These are phyloP conservation scores for Galerucella nymphaeae DNA, from an alignment of 2,888 invertebrate genomes.

Conservation along the genomic window DNA sequence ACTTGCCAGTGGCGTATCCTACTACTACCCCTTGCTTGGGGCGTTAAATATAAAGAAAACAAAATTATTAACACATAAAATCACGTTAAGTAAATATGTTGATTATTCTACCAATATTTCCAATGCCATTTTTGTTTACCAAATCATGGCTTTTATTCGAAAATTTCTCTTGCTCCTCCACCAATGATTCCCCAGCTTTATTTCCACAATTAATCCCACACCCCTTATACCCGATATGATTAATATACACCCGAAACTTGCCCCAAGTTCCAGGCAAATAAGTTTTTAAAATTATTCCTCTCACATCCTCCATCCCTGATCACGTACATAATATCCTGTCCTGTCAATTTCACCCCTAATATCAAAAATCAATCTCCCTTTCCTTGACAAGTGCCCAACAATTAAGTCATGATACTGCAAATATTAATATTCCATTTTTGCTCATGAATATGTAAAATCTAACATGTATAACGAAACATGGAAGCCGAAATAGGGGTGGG, in stretches of 20 bases:
- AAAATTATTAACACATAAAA: too few species aligned
- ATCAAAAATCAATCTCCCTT: conserved; percentile 6
- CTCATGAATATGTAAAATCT: conserved; percentile 25
- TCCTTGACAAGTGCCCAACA: conserved; percentile 13
- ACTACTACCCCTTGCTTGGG: too few species aligned
- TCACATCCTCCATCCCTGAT: conserved; percentile 10
- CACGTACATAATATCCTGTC: background rate
- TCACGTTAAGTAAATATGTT: too few species aligned
- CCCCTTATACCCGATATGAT: background rate
- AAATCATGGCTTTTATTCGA: too few species aligned
- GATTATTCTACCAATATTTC: too few species aligned
- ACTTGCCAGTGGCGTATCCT: too few species aligned
- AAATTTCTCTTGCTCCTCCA: background rate
- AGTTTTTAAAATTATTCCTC: conserved; percentile 18
- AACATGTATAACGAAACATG: background rate
- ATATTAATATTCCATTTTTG: conserved; percentile 22
- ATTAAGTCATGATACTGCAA: conserved; percentile 27
- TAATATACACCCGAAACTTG: conserved; percentile 8
- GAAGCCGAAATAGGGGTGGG: background rate
- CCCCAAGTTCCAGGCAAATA: conserved; percentile 1
- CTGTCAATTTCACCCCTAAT: conserved; percentile 15
- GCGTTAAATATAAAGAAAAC: too few species aligned
- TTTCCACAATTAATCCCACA: background rate
- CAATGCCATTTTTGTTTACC: too few species aligned
- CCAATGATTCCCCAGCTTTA: background rate